Evolutionary conservation across 2,888 invertebrate genomes (phyloP).

Genomic region (Bombyx huttoni): DNA sequence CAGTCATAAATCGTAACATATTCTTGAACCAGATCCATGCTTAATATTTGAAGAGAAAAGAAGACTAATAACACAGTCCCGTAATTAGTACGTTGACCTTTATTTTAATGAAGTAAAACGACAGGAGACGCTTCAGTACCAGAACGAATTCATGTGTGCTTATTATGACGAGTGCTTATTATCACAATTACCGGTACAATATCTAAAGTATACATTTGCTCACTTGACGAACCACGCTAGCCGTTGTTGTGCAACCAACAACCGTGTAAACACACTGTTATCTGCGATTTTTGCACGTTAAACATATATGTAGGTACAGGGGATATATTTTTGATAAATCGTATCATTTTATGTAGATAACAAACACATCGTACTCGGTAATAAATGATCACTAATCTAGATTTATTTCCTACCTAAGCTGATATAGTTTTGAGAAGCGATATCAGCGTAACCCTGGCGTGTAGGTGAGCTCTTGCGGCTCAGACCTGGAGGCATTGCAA

Average conservation of each 20-base stretch:
- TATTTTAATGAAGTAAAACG: background rate
- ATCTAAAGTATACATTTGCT: constrained; percentile 17
- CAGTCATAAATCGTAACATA: no score
- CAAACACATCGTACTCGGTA: no score
- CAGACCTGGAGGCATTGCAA: no score
- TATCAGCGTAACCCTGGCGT: no score
- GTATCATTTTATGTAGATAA: background rate
- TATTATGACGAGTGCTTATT: constrained; percentile 30
- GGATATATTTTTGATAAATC: background rate
- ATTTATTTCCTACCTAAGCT: no score
- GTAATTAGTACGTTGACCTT: constrained; percentile 9
- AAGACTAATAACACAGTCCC: constrained; percentile 1
- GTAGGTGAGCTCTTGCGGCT: no score
- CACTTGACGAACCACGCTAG: constrained; percentile 18
- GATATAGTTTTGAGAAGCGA: no score
- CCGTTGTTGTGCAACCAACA: constrained; percentile 15
- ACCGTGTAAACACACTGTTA: constrained; percentile 12
- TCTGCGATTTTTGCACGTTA: constrained; percentile 13
- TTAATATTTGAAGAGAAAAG: background rate
- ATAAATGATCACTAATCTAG: no score
- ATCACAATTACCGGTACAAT: constrained; percentile 20
- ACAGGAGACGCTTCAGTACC: constrained; percentile 11
- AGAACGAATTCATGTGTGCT: constrained; percentile 28
- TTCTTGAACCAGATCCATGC: background rate
- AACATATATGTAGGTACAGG: background rate